Evolutionary conservation across 2,888 invertebrate genomes (phyloP).

Genomic region (Mesopsocus fuscifrons): DNA sequence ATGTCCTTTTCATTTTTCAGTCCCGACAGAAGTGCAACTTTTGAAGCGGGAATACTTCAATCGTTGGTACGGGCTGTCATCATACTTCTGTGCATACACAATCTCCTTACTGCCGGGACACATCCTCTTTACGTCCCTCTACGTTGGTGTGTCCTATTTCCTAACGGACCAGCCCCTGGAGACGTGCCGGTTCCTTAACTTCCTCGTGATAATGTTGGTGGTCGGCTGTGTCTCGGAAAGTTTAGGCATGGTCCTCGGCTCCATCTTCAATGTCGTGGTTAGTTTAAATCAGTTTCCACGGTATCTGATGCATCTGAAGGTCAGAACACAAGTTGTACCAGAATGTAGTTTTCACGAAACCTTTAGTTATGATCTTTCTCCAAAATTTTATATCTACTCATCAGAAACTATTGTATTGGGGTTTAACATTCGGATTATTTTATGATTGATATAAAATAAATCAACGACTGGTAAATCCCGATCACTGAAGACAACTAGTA

Average conservation of each 20-base stretch:
- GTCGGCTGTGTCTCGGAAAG: conserved; percentile 61
- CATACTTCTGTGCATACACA: conserved; percentile 57
- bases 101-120: conserved; percentile 46
- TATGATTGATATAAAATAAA: too few species aligned
- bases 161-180: conserved; percentile 63
- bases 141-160: conserved; percentile 48
- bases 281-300: too few species aligned
- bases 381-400: too few species aligned
- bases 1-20: conserved; percentile 40
- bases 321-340: too few species aligned
- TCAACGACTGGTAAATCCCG: too few species aligned
- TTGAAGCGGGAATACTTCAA: conserved; percentile 70
- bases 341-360: too few species aligned
- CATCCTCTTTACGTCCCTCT: conserved; percentile 40
- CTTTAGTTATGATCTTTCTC: too few species aligned
- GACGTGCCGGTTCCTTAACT: conserved; percentile 40
- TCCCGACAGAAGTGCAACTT: conserved; percentile 57
- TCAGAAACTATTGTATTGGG: too few species aligned
- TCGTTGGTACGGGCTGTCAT: conserved; percentile 62
- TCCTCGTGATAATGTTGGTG: conserved; percentile 46
- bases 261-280: conserved; percentile 56
- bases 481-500: too few species aligned
- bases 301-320: too few species aligned
- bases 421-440: too few species aligned
- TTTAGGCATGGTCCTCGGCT: conserved; percentile 53